Base-by-base conservation (phyloP, 2,888 invertebrate species). In the Liopterus haemorrhoidalis region DNA sequence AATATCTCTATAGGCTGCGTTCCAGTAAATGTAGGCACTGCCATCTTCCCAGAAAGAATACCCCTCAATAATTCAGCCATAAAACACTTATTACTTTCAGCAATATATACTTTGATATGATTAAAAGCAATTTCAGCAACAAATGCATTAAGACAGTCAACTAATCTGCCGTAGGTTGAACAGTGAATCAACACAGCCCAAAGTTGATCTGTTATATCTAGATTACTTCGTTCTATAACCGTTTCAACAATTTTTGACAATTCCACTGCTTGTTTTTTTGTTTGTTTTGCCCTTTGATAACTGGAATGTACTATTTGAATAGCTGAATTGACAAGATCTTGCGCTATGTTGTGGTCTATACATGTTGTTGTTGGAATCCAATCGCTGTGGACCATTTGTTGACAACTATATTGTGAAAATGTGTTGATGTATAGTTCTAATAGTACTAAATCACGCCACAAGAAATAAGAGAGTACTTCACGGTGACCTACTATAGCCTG, bases 1-100 rank as follows among this genome's bases (percentile, higher is more conserved):
- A 62, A 43, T 15, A 56, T 50, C 45, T 60, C 55, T n/a, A 62
- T 41, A 9, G 60, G 57, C 33, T 55, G 54, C 12, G 47, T 47
- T 8, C 46, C 42, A 3, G 51, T 50, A 21, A 57, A 41, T 22
- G 43, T 43, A 12, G 54, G 53, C 5, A 54, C 48, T n/a, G 50
- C 48, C 19, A 50, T 42, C 39, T 44, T 54, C 35, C 53, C 52
- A 15, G 35, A 30, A 32, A 27, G 43, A 30, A 57, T 50, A 25
- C 49, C 52, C 27, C 49, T 43, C n/a, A 57, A 50, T 12, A 55
- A 52, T 31, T 41, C 42, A 3, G 56, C 56, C 27, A 57, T 44
- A 5, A 35, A 41, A 8, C 52, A 53, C 27, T 47, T 49, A 36
- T 57, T 55, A 18, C 49, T 41, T 14, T 49, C 48, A 24, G 49